Conservation (phyloP, 2,113 vertebrate genomes). For the Reinhardtius hippoglossoides region DNA sequence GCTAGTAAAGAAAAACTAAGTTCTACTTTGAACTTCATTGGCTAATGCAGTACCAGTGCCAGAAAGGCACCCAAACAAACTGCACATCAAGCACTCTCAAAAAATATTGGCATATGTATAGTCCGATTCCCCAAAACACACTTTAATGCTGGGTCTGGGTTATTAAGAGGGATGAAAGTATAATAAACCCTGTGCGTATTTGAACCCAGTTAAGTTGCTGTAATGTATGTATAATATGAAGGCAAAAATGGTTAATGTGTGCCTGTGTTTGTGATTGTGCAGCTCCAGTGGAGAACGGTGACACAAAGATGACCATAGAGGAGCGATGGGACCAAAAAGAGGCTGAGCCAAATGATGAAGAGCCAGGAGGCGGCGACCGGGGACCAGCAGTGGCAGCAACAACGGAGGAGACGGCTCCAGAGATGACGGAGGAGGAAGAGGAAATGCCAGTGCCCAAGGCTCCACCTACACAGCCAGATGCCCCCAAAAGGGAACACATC, state of each 20-base stretch:
- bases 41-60: too few relatives aligned
- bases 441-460: constrained; percentile 91
- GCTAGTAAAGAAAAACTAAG: too few relatives aligned
- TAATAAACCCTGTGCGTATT: too few relatives aligned
- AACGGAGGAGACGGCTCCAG: constrained; percentile 78
- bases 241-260: not conserved
- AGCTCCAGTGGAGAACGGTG: constrained; percentile 92
- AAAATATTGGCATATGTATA: too few relatives aligned
- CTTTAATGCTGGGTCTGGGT: too few relatives aligned
- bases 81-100: too few relatives aligned
- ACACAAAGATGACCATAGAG: constrained; percentile 85
- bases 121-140: too few relatives aligned
- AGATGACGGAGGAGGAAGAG: constrained; percentile 88
- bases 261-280: constrained; percentile 43
- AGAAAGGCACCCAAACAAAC: too few relatives aligned
- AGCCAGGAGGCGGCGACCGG: constrained; percentile 86
- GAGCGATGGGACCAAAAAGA: constrained; percentile 98
- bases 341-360: constrained; percentile 89
- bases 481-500: constrained; percentile 97
- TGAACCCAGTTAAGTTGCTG: not conserved
- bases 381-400: constrained; percentile 78
- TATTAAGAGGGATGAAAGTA: too few relatives aligned
- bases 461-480: constrained; percentile 87
- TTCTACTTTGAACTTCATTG: too few relatives aligned
- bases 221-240: not conserved